phyloP scores from a whole-genome alignment of 2,797 vertebrate genomes.

The Centroberyx gerrardi region DNA sequence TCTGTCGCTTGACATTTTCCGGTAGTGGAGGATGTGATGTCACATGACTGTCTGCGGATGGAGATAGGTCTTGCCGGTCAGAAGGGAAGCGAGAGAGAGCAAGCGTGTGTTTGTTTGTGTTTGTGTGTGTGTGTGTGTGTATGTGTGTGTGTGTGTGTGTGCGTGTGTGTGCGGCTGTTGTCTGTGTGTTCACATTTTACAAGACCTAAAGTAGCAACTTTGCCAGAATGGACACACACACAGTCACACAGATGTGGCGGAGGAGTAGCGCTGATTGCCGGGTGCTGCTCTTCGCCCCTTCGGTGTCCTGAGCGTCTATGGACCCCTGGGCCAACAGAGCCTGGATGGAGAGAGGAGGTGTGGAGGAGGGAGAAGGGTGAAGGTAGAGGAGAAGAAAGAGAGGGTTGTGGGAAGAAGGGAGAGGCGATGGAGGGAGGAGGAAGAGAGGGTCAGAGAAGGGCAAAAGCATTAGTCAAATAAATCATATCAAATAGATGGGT shows the following conservation, averaged over 20 bases:
- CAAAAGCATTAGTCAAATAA: not conserved
- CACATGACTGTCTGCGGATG: slow-evolving; percentile 28
- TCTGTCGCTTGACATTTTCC: slow-evolving; percentile 63
- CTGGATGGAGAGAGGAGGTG: slow-evolving; percentile 50
- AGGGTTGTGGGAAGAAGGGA: not conserved
- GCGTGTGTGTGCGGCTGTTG: slow-evolving; percentile 13
- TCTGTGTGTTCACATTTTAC: slow-evolving; percentile 48
- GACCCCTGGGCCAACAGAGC: slow-evolving; percentile 73
- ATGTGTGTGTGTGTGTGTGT: slow-evolving; percentile 2
- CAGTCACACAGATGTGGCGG: slow-evolving; percentile 47
- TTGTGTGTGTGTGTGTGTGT: slow-evolving; percentile 5
- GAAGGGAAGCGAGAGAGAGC: not conserved
- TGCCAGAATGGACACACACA: slow-evolving; percentile 64
- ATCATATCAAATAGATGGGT: too few species aligned
- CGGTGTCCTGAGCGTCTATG: slow-evolving; percentile 75
- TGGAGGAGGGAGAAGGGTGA: not conserved
- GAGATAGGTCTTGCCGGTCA: slow-evolving; percentile 33
- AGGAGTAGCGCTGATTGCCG: slow-evolving; percentile 58
- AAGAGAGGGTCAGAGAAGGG: not conserved
- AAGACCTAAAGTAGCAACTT: slow-evolving; percentile 54
- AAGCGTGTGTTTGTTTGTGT: slow-evolving; percentile 7
- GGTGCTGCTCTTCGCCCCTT: slow-evolving; percentile 71
- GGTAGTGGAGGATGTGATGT: slow-evolving; percentile 6
- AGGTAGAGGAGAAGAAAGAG: not conserved
- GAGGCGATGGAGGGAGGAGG: not conserved